Evolutionary conservation across 2,797 vertebrate species (phyloP), one percentile per base, ranked within the genome.

Genomic region (Lycodopsis pacificus): DNA sequence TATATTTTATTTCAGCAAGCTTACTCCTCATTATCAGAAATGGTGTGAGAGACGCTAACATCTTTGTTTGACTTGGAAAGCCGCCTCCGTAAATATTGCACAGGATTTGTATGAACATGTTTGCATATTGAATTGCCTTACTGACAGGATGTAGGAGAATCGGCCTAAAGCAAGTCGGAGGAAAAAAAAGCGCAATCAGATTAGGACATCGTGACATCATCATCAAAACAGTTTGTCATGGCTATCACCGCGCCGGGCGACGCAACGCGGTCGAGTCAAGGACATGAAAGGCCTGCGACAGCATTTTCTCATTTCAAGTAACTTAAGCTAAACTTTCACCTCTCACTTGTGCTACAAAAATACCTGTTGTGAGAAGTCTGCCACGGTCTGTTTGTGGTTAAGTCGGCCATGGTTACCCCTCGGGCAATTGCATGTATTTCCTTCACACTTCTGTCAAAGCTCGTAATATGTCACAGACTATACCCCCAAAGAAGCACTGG

Each of bases 281-380:
- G 56, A 95, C 94, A 92, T 96, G 91, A 96, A 96, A 96, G 95
- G 63, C 69, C 77, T 38, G 71, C 88, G 89, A 94, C 95, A 96
- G 94, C 91, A 94, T 94, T 94, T 96, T 95, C 93, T 95, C 89
- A 96, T 96, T 95, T 95, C 76, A 89, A 91, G 95, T 95, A 96
- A 96, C 94, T 92, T 94, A 95, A 95, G 91, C 94, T 95, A 92
- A 89, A 93, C 88, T 80, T 91, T 92, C 88, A 87, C 92, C 85
- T 92, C 85, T 85, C 84, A 73, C 87, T 93, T 81, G 79, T 80
- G 83, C 89, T 90, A 80, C 86, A 88, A 54, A 93, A 90, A 91
- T 94, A 93, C 91, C 92, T 95, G 92, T 94, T 94, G 93, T 93
- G 88, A 93, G 89, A 91, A 89, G 89, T 89, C 83, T 27, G 86